Evolutionary conservation across 2,113 vertebrate genomes (phyloP).

Genomic region (Epinephelus lanceolatus): DNA sequence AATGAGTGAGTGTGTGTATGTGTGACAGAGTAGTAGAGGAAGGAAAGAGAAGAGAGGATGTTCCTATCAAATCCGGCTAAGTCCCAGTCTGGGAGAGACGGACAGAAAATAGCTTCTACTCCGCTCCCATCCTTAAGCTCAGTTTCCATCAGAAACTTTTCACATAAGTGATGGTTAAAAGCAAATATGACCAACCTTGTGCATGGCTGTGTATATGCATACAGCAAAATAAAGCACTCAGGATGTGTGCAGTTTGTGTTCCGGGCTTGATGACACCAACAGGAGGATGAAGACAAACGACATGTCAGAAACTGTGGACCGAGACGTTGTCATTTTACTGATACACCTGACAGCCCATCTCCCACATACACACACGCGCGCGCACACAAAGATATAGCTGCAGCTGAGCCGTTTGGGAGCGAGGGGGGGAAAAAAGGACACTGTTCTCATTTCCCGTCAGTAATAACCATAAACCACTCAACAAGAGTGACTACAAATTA

Average conservation of each 20-base stretch:
- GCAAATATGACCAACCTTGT: constrained; percentile 27
- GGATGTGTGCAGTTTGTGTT: constrained; percentile 46
- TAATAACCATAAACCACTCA: constrained; percentile 69
- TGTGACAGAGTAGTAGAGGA: constrained; percentile 22
- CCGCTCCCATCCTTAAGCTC: constrained; percentile 30
- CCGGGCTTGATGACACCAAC: constrained; percentile 65
- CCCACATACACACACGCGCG: neutral
- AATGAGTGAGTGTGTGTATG: constrained; percentile 14
- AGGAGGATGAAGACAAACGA: constrained; percentile 81
- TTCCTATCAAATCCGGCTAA: constrained; percentile 46
- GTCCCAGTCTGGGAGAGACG: constrained; percentile 38
- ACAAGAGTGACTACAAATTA: constrained; percentile 69
- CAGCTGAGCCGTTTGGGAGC: constrained; percentile 31
- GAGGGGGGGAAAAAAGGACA: constrained; percentile 6
- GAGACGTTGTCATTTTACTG: constrained; percentile 76
- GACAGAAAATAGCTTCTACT: constrained; percentile 33
- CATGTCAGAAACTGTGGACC: constrained; percentile 73
- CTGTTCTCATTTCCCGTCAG: constrained; percentile 60
- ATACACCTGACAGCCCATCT: constrained; percentile 71
- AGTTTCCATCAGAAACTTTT: constrained; percentile 49
- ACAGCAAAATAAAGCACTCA: constrained; percentile 23
- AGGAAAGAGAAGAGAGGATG: constrained; percentile 34
- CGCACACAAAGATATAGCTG: constrained; percentile 21
- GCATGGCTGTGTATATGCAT: neutral
- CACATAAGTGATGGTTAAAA: constrained; percentile 13